Base-by-base conservation (phyloP, 2,888 invertebrate genomes). In the Ernsta delagoae region DNA sequence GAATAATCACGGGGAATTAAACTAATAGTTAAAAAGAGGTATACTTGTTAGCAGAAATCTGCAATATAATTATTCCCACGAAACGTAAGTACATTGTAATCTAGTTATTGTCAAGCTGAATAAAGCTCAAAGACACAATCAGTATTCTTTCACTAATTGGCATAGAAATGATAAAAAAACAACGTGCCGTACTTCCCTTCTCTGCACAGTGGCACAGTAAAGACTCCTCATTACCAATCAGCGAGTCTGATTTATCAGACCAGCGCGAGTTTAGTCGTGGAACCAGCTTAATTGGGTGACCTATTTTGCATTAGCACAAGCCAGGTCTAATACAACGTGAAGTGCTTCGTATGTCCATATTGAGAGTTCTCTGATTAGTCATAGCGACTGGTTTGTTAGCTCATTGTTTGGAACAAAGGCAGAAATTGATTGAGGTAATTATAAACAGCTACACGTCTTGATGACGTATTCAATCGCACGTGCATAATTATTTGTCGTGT, bases 241-340 rank as follows among this genome's bases (percentile, higher is more conserved):
- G 48, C 24, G 24, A 24, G 24, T 24, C 24, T 24, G 24, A 24
- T 24, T 24, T 24, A 24, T 24, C 24, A 24, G 24, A 48, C 48
- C 12, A 48, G 5, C 12, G 48, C 48, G 12, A 48, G 48, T 12
- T n/a, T 2, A 48, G 48, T 12, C 48, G 48, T 12, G n/a, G 48
- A 48, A 48, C 48, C n/a, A 48, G 48, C n/a, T 48, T 48, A 48
- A 48, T 12, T 48, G 43, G 43, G 43, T 43, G 43, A 43, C 43
- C 43, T 43, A 43, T 43, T 43, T 43, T 4, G 43, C 43, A 43
- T 43, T 43, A 43, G 11, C 11, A 43, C 43, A 4, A 43, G 11
- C 43, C 43, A 43, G 43, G 11, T 11, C 3, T 43, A 43, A 43
- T 43, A 11, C 43, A 43, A 4, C 43, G 43, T 43, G 43, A 43